These are phyloP conservation scores for Rhabdomys pumilio DNA, from an alignment of 2,797 vertebrate genomes.

Conservation along the genomic window DNA sequence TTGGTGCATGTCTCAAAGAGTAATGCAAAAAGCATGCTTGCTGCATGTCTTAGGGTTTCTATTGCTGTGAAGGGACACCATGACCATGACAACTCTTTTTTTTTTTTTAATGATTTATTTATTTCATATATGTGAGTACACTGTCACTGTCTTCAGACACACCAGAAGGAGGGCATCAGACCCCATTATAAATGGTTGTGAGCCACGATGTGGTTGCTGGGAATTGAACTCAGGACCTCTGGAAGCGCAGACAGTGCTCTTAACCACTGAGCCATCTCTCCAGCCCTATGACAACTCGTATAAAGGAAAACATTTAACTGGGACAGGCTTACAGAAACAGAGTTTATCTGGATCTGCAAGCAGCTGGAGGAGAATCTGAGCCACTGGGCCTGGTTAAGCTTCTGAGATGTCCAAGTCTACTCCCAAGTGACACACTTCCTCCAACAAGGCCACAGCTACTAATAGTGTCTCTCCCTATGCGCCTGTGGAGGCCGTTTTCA, in stretches of 20 bases:
- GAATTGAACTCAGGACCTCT: no score
- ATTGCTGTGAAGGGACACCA: not conserved
- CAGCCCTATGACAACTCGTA: no score
- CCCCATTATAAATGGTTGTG: no score
- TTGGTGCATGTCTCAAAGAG: rapidly evolving
- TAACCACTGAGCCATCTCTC: no score
- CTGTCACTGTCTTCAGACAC: no score
- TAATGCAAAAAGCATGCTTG: not conserved
- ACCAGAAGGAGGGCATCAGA: no score
- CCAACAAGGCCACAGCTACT: not conserved
- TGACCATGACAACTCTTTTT: not conserved
- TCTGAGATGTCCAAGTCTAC: not conserved
- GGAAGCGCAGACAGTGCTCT: no score
- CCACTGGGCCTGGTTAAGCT: not conserved
- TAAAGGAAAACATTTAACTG: not conserved
- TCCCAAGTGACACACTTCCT: not conserved
- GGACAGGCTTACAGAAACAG: not conserved
- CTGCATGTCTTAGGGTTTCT: not conserved
- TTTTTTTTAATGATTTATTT: no score
- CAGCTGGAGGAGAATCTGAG: not conserved
- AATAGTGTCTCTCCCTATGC: not conserved
- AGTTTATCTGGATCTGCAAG: not conserved
- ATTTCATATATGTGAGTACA: no score
- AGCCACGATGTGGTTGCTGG: no score
- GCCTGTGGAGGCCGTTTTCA: not conserved